These are phyloP conservation scores for Palythoa heliodiscus DNA, from an alignment of 92 coral and sea anemone genomes.

Conservation along the genomic window DNA sequence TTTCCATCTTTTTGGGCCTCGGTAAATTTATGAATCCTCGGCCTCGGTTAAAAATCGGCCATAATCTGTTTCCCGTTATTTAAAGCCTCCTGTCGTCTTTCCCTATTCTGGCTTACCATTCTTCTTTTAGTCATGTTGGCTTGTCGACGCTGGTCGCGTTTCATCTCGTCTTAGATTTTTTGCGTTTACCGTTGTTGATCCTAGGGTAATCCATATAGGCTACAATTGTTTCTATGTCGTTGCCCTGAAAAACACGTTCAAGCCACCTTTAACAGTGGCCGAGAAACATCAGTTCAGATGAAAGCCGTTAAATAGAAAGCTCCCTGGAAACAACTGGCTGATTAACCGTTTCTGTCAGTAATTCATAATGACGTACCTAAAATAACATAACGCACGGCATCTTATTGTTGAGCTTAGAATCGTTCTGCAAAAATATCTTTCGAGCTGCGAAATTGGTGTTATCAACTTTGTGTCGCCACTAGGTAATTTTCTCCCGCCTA, in stretches of 20 bases:
- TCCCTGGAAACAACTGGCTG: background rate
- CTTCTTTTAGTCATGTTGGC: background rate
- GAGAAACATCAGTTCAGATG: background rate
- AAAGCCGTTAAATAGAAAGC: background rate
- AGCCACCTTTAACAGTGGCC: slow-evolving; percentile 37
- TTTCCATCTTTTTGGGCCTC: no score
- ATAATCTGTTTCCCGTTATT: no score
- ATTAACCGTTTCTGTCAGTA: no score
- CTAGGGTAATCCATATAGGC: slow-evolving; percentile 21
- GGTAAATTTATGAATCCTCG: no score
- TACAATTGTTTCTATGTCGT: slow-evolving; percentile 39
- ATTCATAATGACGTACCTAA: no score
- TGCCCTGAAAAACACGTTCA: slow-evolving; percentile 42
- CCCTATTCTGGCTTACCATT: background rate
- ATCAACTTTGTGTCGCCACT: no score
- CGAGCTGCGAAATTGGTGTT: no score
- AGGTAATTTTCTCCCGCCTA: no score
- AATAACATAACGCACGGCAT: no score
- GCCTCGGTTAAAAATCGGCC: no score
- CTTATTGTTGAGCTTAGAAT: no score
- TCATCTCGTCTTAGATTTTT: background rate
- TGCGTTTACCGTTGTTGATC: background rate
- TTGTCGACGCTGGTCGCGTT: background rate
- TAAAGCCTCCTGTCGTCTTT: background rate
- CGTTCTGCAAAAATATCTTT: no score